Evolutionary conservation across 1,140 invertebrate species (phyloP).

Genomic region (Heliconius melpomene): DNA sequence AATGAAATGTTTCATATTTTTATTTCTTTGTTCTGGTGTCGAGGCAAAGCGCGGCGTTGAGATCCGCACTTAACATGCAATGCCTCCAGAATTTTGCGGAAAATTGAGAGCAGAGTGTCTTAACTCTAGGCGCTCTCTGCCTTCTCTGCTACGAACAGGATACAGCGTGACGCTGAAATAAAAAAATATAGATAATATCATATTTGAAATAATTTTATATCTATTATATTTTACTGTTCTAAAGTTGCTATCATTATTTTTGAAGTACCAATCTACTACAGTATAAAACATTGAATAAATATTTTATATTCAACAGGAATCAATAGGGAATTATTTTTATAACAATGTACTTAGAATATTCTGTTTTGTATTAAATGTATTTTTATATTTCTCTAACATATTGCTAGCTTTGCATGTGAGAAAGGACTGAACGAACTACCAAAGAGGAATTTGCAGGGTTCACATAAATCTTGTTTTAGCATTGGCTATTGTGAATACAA

Average conservation of each 20-base stretch:
- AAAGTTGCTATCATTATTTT: no score
- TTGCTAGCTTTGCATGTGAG: background rate
- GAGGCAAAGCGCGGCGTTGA: background rate
- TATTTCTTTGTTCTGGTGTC: background rate
- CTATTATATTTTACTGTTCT: no score
- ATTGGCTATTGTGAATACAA: background rate
- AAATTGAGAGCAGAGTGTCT: no score
- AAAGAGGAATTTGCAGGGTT: conserved; percentile 8
- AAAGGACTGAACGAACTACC: background rate
- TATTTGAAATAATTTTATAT: no score
- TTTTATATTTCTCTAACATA: conserved; percentile 7
- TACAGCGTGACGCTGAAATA: no score
- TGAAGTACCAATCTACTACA: no score
- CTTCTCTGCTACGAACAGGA: no score
- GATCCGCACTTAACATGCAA: background rate
- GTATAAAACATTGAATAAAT: no score
- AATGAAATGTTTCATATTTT: background rate
- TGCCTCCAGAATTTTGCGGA: background rate
- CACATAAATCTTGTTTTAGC: conserved; percentile 12
- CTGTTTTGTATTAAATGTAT: background rate
- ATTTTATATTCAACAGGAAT: no score
- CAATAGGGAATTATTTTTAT: background rate
- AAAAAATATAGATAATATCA: no score
- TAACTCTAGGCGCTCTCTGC: no score
- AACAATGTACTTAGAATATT: background rate